These are phyloP conservation scores for Microtus californicus DNA, from an alignment of 2,797 vertebrate species.

Conservation along the genomic window DNA sequence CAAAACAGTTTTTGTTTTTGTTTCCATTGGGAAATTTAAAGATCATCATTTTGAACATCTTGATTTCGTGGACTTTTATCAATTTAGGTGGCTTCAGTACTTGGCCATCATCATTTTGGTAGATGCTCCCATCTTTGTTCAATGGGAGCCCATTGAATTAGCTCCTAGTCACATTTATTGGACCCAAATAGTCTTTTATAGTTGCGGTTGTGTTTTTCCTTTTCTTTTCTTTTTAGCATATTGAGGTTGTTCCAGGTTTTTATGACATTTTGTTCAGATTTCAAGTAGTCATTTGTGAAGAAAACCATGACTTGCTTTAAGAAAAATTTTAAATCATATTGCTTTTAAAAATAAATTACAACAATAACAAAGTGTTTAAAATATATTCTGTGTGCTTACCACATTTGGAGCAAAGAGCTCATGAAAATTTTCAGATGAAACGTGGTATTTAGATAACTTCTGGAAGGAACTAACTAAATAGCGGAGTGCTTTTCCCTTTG, in stretches of 20 bases:
- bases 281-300: slow-evolving; percentile 33
- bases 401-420: neutral
- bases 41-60: slow-evolving; percentile 32
- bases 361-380: neutral
- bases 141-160: neutral
- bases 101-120: slow-evolving; percentile 2
- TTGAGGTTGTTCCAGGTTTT: neutral
- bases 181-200: neutral
- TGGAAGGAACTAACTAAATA: neutral
- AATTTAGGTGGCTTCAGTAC: slow-evolving; percentile 10
- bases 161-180: neutral
- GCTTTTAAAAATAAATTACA: neutral
- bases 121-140: neutral
- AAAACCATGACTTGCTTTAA: neutral
- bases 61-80: slow-evolving; percentile 14
- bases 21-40: slow-evolving; percentile 18
- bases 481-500: neutral
- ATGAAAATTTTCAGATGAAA: slow-evolving; percentile 35
- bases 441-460: neutral
- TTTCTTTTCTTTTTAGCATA: slow-evolving; percentile 5
- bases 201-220: neutral
- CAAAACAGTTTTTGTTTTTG: slow-evolving; percentile 19
- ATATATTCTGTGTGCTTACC: slow-evolving; percentile 5
- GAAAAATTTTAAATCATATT: neutral
- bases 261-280: neutral